Conservation (phyloP, 2,888 invertebrate genomes). For the Cryptocephalus moraei region DNA sequence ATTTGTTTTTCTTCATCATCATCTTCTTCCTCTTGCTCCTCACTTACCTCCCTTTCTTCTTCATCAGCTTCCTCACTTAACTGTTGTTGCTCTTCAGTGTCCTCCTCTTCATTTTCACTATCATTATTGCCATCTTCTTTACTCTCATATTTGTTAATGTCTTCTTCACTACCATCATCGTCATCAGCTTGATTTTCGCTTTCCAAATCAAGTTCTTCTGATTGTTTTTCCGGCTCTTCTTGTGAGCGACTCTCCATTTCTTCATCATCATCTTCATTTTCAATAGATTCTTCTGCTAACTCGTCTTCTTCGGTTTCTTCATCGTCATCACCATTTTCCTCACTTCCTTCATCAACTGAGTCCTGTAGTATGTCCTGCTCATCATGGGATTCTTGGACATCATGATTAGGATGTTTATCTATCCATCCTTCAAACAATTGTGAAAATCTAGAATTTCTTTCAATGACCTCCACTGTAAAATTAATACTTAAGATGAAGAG, state of each 20-base stretch:
- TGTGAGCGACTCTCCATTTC: constrained; percentile 12
- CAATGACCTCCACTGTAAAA: too few relatives aligned
- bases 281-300: constrained; percentile 10
- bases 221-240: constrained; percentile 3
- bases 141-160: background rate
- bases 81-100: background rate
- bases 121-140: background rate
- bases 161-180: background rate
- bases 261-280: constrained; percentile 7
- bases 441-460: constrained; percentile 54
- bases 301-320: constrained; percentile 15
- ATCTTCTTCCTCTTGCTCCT: background rate
- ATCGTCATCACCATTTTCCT: constrained; percentile 10
- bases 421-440: constrained; percentile 72
- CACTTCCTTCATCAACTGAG: constrained; percentile 21
- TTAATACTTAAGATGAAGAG: background rate
- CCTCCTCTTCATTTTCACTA: background rate
- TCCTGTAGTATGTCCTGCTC: constrained; percentile 38
- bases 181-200: background rate
- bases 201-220: background rate
- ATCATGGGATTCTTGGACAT: constrained; percentile 20
- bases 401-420: constrained; percentile 19
- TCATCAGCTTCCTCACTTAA: background rate
- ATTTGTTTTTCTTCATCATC: background rate
- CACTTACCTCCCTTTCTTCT: background rate